Percentiles rank a stretch among this genome's conserved stretches.
These are phyloP conservation scores for Emys orbicularis DNA, from an alignment of 2,797 vertebrate species.

Conservation along the genomic window DNA sequence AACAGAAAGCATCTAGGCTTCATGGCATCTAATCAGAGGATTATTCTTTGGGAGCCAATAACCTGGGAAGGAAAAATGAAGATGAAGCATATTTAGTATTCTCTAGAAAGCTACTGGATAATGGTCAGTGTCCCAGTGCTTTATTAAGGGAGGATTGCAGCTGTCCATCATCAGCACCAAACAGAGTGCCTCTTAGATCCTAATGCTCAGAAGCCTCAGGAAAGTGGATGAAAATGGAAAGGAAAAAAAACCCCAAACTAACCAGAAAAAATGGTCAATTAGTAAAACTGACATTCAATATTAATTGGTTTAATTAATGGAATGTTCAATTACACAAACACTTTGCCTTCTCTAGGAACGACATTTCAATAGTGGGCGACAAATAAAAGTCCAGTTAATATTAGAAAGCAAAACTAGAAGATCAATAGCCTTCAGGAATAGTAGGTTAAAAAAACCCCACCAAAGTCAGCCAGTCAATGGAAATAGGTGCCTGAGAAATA, in stretches of 20 bases:
- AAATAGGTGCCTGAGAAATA: conserved; percentile 16
- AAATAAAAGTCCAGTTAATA: background rate
- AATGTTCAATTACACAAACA: conserved; percentile 34
- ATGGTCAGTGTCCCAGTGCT: background rate
- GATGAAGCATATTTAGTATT: conserved; percentile 38
- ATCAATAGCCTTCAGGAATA: background rate
- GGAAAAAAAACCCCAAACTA: background rate
- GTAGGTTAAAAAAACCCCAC: background rate
- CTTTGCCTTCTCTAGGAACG: conserved; percentile 33
- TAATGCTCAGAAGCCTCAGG: conserved; percentile 46
- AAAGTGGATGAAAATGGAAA: conserved; percentile 21
- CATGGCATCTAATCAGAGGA: accelerated
- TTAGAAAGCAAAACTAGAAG: background rate
- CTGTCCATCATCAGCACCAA: conserved; percentile 25
- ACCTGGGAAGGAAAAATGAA: conserved; percentile 12
- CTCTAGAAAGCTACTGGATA: conserved; percentile 10
- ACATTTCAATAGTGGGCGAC: conserved; percentile 22
- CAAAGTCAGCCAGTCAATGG: background rate
- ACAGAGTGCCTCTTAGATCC: background rate
- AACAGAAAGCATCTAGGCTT: background rate
- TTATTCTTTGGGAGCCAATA: background rate
- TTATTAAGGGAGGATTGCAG: conserved; percentile 29
- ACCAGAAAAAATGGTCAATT: conserved; percentile 1
- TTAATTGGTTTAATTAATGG: conserved; percentile 51
- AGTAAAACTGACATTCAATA: conserved; percentile 12